Percentiles rank a stretch among this genome's conserved stretches.
These are phyloP conservation scores for Lagria hirta DNA, from an alignment of 2,888 invertebrate genomes.

Conservation along the genomic window DNA sequence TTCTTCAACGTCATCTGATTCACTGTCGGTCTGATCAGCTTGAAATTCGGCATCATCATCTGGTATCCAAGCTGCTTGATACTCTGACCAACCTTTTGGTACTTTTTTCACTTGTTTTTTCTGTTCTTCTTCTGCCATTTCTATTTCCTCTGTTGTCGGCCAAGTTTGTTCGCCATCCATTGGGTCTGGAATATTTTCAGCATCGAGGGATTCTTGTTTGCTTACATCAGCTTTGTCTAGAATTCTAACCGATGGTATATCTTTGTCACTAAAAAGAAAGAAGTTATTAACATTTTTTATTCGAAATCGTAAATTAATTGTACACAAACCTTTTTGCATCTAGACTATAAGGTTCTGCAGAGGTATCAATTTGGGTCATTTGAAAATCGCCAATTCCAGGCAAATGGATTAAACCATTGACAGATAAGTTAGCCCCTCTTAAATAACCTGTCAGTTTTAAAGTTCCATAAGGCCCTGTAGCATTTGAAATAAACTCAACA, in stretches of 20 bases:
- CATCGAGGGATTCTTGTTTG: constrained; percentile 72
- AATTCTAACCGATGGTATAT: constrained; percentile 48
- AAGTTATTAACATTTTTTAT: neutral
- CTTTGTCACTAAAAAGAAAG: constrained; percentile 24
- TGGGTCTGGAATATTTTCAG: constrained; percentile 82
- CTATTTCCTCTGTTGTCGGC: constrained; percentile 91
- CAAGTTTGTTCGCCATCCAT: constrained; percentile 97
- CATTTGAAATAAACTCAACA: constrained; percentile 64
- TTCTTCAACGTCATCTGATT: constrained; percentile 64
- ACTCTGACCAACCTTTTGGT: constrained; percentile 95
- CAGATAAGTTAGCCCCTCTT: constrained; percentile 79
- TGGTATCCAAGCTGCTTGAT: constrained; percentile 93
- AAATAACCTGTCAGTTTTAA: constrained; percentile 86
- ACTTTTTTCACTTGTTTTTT: constrained; percentile 70
- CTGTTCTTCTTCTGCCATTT: constrained; percentile 64
- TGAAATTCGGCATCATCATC: constrained; percentile 62
- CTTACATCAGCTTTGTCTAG: constrained; percentile 64
- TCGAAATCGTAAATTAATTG: constrained; percentile 17
- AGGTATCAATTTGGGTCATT: constrained; percentile 75
- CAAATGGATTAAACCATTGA: constrained; percentile 87
- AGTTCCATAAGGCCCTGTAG: constrained; percentile 59
- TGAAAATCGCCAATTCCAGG: constrained; percentile 94
- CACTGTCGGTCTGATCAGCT: constrained; percentile 57
- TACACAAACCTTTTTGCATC: constrained; percentile 56
- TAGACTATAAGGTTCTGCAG: constrained; percentile 69